Conservation (phyloP, 2,888 invertebrate genomes). For the Heliothis peltigera region DNA sequence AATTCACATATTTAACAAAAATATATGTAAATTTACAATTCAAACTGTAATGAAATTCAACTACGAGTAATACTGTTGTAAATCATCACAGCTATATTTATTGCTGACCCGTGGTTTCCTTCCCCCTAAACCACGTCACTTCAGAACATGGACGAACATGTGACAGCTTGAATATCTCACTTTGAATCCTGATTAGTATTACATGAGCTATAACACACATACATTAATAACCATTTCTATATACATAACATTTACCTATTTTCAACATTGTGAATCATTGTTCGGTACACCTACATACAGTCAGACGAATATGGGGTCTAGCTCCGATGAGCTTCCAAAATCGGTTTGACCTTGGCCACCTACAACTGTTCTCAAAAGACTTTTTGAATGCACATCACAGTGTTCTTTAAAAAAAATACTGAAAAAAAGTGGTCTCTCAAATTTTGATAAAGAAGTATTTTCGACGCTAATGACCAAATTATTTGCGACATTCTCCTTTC, state of each 20-base stretch:
- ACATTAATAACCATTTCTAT: too few species aligned
- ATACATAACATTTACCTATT: background rate
- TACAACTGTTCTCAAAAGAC: background rate
- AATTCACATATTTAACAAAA: too few species aligned
- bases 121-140: background rate
- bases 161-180: background rate
- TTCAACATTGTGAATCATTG: constrained; percentile 30
- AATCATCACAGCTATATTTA: background rate
- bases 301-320: constrained; percentile 12
- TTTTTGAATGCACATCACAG: background rate
- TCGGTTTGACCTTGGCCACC: constrained; percentile 35
- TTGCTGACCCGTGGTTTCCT: constrained; percentile 4
- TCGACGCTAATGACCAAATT: background rate
- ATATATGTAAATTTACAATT: too few species aligned
- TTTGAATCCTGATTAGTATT: background rate
- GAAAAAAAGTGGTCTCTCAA: background rate
- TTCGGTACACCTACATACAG: constrained; percentile 14
- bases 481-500: background rate
- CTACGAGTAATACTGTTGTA: background rate
- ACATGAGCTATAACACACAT: background rate
- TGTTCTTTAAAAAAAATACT: background rate
- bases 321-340: constrained; percentile 20
- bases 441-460: too few species aligned
- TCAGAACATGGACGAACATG: background rate
- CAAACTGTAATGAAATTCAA: too few species aligned